A percentile compares a stretch with the other conserved stretches of the same genome.
Evolutionary conservation across 2,797 vertebrate genomes (phyloP).

Genomic region (Huso huso): DNA sequence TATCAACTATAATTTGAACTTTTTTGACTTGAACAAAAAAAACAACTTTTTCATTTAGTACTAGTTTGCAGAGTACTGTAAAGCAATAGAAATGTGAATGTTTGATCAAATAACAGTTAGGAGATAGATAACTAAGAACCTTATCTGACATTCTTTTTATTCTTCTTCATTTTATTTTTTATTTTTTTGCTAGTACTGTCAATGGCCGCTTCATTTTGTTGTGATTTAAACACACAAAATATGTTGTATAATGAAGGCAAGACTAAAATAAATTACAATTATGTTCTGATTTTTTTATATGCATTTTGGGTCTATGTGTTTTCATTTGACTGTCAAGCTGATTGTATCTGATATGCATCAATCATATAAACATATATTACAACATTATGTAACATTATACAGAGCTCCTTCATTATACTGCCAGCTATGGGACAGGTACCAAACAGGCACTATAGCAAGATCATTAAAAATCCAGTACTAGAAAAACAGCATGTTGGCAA

Average conservation of each 20-base stretch:
- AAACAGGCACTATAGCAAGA: too few relatives aligned
- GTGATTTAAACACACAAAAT: conserved; percentile 70
- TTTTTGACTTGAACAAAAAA: conserved; percentile 64
- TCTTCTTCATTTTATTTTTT: conserved; percentile 44
- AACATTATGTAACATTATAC: too few relatives aligned
- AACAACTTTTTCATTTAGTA: conserved; percentile 65
- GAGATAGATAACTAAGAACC: conserved; percentile 51
- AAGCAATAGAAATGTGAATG: conserved; percentile 83
- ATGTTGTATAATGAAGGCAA: conserved; percentile 68
- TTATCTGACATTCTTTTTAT: conserved; percentile 62
- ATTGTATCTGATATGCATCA: too few relatives aligned
- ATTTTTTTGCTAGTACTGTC: conserved; percentile 82
- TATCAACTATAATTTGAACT: conserved; percentile 81
- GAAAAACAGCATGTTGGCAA: too few relatives aligned
- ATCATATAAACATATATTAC: too few relatives aligned
- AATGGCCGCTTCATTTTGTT: conserved; percentile 72
- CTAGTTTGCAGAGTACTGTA: conserved; percentile 75
- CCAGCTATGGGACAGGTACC: too few relatives aligned
- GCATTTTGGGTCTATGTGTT: conserved; percentile 41
- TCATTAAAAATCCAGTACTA: too few relatives aligned
- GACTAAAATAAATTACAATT: conserved; percentile 72
- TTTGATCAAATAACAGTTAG: conserved; percentile 74
- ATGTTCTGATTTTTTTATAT: conserved; percentile 60
- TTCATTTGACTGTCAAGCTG: conserved; percentile 28
- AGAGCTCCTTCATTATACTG: too few relatives aligned